phyloP scores from a whole-genome alignment of 2,797 vertebrate genomes.

The Cercopithecus mitis region DNA sequence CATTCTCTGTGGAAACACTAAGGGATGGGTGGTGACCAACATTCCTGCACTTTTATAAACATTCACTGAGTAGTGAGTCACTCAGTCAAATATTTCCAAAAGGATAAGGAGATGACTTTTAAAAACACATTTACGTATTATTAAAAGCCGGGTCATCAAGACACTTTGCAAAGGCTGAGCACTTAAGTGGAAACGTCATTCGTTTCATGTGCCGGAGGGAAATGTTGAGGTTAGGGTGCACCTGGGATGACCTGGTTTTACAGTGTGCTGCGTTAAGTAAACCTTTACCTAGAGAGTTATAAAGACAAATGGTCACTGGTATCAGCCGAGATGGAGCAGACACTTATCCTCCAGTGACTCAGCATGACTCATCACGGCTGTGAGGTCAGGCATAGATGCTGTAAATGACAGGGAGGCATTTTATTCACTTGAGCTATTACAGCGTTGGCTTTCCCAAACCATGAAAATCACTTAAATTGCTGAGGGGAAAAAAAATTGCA shows the following conservation, averaged over 20 bases:
- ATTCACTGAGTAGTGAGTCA: not conserved
- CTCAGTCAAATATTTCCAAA: not conserved
- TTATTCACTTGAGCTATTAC: not conserved
- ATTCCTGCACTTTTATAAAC: not conserved
- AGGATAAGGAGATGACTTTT: not conserved
- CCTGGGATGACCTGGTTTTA: not conserved
- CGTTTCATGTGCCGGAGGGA: not conserved
- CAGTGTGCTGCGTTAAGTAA: not conserved
- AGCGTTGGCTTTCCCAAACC: not conserved
- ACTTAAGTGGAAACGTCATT: not conserved
- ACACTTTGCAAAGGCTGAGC: not conserved
- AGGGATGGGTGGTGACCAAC: not conserved
- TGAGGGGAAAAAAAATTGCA: not conserved
- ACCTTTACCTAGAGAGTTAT: not conserved
- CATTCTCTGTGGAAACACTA: not conserved
- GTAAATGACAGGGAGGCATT: not conserved
- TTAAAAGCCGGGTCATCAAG: not conserved
- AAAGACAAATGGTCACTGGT: accelerated
- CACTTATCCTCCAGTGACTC: not conserved
- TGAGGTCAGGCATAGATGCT: not conserved
- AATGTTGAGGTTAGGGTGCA: not conserved
- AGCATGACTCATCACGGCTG: not conserved
- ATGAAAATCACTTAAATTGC: not conserved
- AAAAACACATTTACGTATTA: not conserved
- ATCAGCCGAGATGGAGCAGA: not conserved